Evolutionary conservation across 2,113 vertebrate genomes (phyloP).

Genomic region (Arizona elegans): DNA sequence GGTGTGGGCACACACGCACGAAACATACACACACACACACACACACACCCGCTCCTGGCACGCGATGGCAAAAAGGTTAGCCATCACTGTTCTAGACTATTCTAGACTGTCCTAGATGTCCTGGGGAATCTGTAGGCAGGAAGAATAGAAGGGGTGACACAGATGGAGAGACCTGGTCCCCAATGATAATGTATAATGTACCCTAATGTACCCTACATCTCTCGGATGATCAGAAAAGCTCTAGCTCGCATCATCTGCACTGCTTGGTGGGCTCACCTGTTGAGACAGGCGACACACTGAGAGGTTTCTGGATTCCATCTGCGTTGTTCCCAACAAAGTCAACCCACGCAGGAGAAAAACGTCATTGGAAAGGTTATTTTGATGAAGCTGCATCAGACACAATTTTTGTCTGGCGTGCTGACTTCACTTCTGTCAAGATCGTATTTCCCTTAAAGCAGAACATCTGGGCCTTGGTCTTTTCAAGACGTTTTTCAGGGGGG

Average conservation of each 20-base stretch:
- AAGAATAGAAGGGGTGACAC: not conserved
- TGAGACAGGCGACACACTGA: not conserved
- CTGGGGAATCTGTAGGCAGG: not conserved
- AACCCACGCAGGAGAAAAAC: not conserved
- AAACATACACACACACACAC: too few relatives aligned
- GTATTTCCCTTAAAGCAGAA: not conserved
- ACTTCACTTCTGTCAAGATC: not conserved
- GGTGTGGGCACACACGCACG: too few relatives aligned
- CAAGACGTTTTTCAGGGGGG: conserved; percentile 35
- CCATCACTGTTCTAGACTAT: too few relatives aligned
- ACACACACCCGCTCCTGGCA: too few relatives aligned
- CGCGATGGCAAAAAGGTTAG: too few relatives aligned
- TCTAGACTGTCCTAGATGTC: not conserved
- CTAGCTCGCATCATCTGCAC: not conserved
- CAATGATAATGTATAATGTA: not conserved
- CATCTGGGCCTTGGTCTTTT: not conserved
- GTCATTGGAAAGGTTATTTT: not conserved
- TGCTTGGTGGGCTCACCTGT: not conserved
- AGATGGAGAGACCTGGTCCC: not conserved
- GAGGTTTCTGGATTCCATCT: not conserved
- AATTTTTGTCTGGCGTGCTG: not conserved
- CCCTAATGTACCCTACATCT: not conserved
- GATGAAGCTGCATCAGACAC: not conserved
- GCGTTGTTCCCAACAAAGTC: not conserved
- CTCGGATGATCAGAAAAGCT: not conserved